These are phyloP conservation scores for Chaitophorus viminalis DNA, from an alignment of 2,888 invertebrate genomes.

Conservation along the genomic window DNA sequence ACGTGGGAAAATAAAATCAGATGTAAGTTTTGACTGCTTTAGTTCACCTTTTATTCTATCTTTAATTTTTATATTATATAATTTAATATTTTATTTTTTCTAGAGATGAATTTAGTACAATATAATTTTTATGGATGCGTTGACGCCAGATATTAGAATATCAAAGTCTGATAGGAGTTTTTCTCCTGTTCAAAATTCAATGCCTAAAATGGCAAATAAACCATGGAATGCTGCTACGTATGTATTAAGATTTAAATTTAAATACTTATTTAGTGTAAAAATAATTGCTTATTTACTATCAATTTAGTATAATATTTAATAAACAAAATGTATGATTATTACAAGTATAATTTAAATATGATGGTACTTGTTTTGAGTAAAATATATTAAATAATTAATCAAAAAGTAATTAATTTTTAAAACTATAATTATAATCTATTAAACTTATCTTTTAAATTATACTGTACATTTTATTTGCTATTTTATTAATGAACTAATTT, in stretches of 20 bases:
- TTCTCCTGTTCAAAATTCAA: conserved; percentile 36
- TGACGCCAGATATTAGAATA: conserved; percentile 40
- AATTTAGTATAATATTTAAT: neutral
- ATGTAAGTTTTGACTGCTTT: conserved; percentile 15
- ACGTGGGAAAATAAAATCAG: conserved; percentile 44
- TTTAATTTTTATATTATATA: neutral
- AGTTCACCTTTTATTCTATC: neutral
- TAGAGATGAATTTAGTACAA: neutral
- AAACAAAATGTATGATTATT: neutral
- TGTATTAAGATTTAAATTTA: conserved; percentile 36
- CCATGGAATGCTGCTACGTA: conserved; percentile 64
- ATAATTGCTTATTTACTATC: neutral
- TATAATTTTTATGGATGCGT: conserved; percentile 47
- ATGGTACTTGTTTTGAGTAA: neutral
- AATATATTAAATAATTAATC: neutral
- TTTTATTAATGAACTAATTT: conserved; percentile 50
- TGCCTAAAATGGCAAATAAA: conserved; percentile 62
- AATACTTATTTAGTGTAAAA: neutral
- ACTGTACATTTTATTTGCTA: neutral
- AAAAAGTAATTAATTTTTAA: neutral
- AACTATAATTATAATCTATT: neutral
- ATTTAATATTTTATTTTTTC: neutral
- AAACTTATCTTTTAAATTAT: neutral
- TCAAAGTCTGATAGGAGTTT: conserved; percentile 46
- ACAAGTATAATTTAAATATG: neutral